Evolutionary conservation across 2,888 invertebrate species (phyloP).

Genomic region (Aphodius sticticus): DNA sequence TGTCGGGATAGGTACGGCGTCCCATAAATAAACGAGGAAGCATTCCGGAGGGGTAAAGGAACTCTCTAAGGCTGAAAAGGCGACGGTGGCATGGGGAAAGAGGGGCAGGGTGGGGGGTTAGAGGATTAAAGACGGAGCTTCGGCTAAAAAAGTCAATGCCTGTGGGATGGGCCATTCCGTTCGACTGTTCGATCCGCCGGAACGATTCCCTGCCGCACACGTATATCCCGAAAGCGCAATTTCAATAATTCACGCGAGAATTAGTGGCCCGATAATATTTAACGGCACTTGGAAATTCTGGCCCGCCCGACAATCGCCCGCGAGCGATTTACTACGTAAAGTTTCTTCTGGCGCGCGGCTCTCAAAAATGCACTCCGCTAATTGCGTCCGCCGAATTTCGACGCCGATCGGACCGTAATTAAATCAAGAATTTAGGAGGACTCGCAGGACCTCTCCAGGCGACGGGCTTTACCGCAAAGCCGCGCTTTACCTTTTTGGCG

Average conservation of each 20-base stretch:
- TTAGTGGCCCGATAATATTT: conserved; percentile 46
- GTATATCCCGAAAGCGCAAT: conserved; percentile 38
- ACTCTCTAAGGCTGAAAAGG: background rate
- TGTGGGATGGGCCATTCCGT: conserved; percentile 23
- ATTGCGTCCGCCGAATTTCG: conserved; percentile 10
- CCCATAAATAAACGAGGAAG: background rate
- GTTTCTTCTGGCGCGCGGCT: conserved; percentile 23
- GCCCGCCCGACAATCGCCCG: conserved; percentile 27
- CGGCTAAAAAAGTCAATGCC: background rate
- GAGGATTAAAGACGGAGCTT: background rate
- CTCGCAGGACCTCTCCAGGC: background rate
- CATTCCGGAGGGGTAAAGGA: background rate
- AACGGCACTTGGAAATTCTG: conserved; percentile 39
- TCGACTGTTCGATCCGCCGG: conserved; percentile 24
- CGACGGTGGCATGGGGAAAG: background rate
- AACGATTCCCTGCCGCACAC: conserved; percentile 18
- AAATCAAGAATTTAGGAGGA: conserved; percentile 17
- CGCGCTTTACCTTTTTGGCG: background rate
- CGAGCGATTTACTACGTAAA: conserved; percentile 26
- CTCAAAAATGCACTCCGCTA: conserved; percentile 28
- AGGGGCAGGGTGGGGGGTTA: background rate
- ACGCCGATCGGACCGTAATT: conserved; percentile 14
- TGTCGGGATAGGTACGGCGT: background rate
- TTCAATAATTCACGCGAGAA: conserved; percentile 46
- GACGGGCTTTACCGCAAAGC: background rate